These are phyloP conservation scores for Acanthurus tractus DNA, from an alignment of 2,797 vertebrate species.

Conservation along the genomic window DNA sequence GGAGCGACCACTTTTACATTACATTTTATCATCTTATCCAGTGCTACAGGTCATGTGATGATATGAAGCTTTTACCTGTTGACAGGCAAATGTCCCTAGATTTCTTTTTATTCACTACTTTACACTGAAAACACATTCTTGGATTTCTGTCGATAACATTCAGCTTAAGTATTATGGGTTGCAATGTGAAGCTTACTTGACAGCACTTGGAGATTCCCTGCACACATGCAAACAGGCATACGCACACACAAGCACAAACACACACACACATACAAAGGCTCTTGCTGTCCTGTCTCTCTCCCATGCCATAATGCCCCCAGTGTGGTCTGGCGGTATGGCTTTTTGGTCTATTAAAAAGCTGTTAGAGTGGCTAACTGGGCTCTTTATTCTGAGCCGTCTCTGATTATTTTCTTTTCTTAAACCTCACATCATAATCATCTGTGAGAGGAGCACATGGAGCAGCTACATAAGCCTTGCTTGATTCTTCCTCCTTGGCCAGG, in stretches of 20 bases:
- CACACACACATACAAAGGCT: conserved; percentile 49
- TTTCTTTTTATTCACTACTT: not conserved
- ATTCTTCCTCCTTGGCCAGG: conserved; percentile 4
- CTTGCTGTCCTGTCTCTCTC: conserved; percentile 59
- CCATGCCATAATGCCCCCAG: conserved; percentile 65
- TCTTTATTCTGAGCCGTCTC: conserved; percentile 67
- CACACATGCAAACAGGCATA: conserved; percentile 27
- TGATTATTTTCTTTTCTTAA: conserved; percentile 71
- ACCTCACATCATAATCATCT: conserved; percentile 49
- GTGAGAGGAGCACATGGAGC: conserved; percentile 31
- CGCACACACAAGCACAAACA: conserved; percentile 28
- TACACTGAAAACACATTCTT: not conserved
- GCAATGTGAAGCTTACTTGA: conserved; percentile 23
- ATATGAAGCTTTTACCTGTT: not conserved
- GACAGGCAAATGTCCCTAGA: not conserved
- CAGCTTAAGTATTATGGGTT: conserved; percentile 15
- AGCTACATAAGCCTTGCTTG: not conserved
- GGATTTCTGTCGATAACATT: too few relatives aligned
- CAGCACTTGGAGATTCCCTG: conserved; percentile 18
- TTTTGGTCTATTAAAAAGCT: conserved; percentile 47
- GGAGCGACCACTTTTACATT: not conserved
- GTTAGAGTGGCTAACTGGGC: conserved; percentile 53
- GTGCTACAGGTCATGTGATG: not conserved
- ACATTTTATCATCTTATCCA: not conserved
- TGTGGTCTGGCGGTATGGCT: conserved; percentile 64